Evolutionary conservation across 2,113 vertebrate genomes (phyloP), one percentile per base, ranked within the genome.

Genomic region (Chaenogobius annularis): DNA sequence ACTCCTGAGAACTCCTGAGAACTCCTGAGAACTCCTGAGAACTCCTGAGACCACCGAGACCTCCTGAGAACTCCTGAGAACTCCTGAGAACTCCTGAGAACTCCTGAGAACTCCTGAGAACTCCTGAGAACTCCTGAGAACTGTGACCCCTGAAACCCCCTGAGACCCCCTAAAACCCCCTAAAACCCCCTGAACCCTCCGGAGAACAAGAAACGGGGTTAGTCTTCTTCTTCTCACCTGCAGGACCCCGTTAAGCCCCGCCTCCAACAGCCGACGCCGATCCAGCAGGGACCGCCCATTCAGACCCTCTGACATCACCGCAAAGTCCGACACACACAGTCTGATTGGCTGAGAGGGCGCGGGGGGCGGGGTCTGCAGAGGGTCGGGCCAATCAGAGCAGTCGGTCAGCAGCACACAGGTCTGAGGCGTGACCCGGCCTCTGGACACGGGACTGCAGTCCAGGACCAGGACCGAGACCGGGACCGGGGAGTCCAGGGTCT

Each of bases 251-350:
- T 69, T 72, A 14, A 92, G 72, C 1, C 80, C 86, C 0, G 89
- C 84, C 59, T 44, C 72, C 62, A 83, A 66, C 56, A 88, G 9
- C 23, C 70, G 69, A 52, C 62, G 78, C 68, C 43, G 84, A 66
- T 85, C 90, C 0, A 94, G 78, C 0, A 94, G 81, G 0, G 90
- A 90, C 0, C 77, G 68, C 0, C 80, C 63, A 1, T 26, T 68
- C 0, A 93, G 79, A 44, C 90, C 78, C 22, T 88, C 87, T 0
- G 85, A 87, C 7, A 87, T 91, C 1, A 92, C 93, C 15, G 94
- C 93, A 0, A 94, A 94, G 78, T 94, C 94, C 0, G 94, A 94
- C 5, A 88, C 91, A 0, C 87, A 92, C n/a, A 93, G 75, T 0
- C 75, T 63, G 37, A 77, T 55, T 0, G 69, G 66, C 35, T 81